These are phyloP conservation scores for Lasius platythorax DNA, from an alignment of 2,888 invertebrate genomes.

Conservation along the genomic window DNA sequence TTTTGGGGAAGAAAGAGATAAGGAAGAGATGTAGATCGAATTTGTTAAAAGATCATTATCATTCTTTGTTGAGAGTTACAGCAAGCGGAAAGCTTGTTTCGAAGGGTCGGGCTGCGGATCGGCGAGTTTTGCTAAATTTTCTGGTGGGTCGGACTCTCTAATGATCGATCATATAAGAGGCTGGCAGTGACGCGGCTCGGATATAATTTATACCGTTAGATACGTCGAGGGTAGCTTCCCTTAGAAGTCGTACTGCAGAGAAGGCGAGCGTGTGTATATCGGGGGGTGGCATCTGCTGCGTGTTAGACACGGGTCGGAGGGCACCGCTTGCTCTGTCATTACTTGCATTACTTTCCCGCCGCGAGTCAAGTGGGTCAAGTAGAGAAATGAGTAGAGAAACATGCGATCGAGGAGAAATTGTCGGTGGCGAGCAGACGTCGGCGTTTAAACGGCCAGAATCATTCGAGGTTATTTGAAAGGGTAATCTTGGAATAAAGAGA, in stretches of 20 bases:
- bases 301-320: slow-evolving; percentile 86
- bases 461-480: background rate
- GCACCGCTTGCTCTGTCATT: slow-evolving; percentile 83
- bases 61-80: slow-evolving; percentile 37
- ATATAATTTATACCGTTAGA: slow-evolving; percentile 86
- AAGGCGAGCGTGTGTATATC: slow-evolving; percentile 57
- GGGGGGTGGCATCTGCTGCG: slow-evolving; percentile 85
- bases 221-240: slow-evolving; percentile 83
- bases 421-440: slow-evolving; percentile 4
- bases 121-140: slow-evolving; percentile 83
- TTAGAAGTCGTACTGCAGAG: slow-evolving; percentile 72
- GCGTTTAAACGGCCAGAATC: slow-evolving; percentile 11
- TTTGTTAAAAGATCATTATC: slow-evolving; percentile 50
- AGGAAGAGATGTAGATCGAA: background rate
- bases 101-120: slow-evolving; percentile 57
- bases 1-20: too few relatives aligned
- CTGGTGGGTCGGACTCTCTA: slow-evolving; percentile 83
- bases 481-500: background rate
- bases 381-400: slow-evolving; percentile 62
- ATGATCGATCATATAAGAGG: slow-evolving; percentile 85
- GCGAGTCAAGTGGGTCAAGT: slow-evolving; percentile 85
- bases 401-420: slow-evolving; percentile 57
- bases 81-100: slow-evolving; percentile 27
- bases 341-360: slow-evolving; percentile 79
- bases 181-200: slow-evolving; percentile 84